Evolutionary conservation across 2,113 vertebrate genomes (phyloP).

Genomic region (Indri indri): DNA sequence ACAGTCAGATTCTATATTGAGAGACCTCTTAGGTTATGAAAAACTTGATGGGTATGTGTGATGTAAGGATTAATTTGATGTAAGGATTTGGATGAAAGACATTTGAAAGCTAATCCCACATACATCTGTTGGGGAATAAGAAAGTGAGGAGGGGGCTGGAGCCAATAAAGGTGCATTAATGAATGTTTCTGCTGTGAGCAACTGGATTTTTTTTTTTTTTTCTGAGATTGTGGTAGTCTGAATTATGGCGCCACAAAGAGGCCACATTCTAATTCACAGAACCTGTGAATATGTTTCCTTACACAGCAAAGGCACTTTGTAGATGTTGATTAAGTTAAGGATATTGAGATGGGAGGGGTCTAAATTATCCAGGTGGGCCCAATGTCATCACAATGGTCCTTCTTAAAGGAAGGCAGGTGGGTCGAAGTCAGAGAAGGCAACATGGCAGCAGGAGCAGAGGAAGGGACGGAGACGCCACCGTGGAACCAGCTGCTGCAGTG

Average conservation of each 20-base stretch:
- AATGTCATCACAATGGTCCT: background rate
- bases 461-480: too few relatives aligned
- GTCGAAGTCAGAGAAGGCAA: background rate
- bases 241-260: background rate
- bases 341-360: background rate
- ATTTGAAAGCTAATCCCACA: background rate
- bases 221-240: background rate
- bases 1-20: background rate
- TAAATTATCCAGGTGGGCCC: background rate
- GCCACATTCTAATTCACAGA: background rate
- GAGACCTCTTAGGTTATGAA: background rate
- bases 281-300: background rate
- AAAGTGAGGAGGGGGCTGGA: background rate
- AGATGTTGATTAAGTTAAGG: background rate
- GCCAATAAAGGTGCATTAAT: background rate
- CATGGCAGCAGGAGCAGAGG: background rate
- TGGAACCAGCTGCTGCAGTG: background rate
- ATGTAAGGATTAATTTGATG: constrained; percentile 21
- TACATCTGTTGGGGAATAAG: background rate
- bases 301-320: background rate
- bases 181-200: background rate
- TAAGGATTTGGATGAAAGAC: background rate
- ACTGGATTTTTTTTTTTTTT: background rate
- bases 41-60: background rate
- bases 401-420: background rate